Evolutionary conservation across 2,797 vertebrate species (phyloP), one percentile per base, ranked within the genome.

Genomic region (Oreortyx pictus): DNA sequence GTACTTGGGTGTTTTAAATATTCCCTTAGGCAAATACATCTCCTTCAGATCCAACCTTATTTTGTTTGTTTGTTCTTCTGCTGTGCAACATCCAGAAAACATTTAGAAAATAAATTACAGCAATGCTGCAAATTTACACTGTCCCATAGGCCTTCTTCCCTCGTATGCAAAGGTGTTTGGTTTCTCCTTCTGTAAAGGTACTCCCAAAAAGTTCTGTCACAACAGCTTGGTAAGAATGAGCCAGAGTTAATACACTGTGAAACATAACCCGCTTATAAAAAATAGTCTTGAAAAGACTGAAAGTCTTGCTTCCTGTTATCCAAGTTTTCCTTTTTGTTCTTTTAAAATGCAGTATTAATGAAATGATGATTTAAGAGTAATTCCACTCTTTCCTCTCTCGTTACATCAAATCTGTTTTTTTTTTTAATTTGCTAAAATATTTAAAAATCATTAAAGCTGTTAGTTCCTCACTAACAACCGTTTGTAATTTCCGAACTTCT

Each of bases 361-460:
- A 82, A 90, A 68, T 83, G 2, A n/a, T 60, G 20, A 88, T 78
- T 70, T 35, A 75, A 49, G 27, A 66, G 2, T 62, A 68, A 47
- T 78, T 81, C 11, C 8, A 54, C 6, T 41, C 52, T 37, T 73
- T 71, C 19, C 5, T 83, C 43, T 82, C 23, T 59, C 20, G 20
- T 35, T 75, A 5, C 13, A 24, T 25, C 47, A 19, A 83, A 67
- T 4, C 23, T 72, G 43, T 7, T 80, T 67, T 41, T 60, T 16
- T 31, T 57, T 8, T 80, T 67, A 46, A 46, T 50, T 72, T 50
- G 24, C 2, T 70, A 50, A 82, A 90, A 57, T 6, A 49, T 82
- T 81, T 86, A 6, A 88, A 82, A 83, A 54, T n/a, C 15, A 33
- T 60, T 74, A 29, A 72, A 88, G 39, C 46, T 37, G 5, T 81